phyloP scores from a whole-genome alignment of 2,113 vertebrate species.

The Butorides virescens region DNA sequence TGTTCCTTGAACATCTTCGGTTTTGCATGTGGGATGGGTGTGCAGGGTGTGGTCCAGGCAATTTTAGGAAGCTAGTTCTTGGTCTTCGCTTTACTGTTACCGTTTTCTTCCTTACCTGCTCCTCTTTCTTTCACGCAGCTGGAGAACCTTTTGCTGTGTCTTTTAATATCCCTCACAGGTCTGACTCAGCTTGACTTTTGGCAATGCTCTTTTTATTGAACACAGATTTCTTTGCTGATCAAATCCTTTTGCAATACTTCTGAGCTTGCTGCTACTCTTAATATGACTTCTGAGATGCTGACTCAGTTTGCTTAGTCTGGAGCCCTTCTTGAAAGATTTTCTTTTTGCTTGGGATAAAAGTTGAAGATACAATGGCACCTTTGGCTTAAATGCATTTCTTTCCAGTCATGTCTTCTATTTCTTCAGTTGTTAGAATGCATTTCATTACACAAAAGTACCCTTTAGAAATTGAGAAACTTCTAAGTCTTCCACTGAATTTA shows the following conservation, averaged over 20 bases:
- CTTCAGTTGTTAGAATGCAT: neutral
- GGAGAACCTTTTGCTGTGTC: neutral
- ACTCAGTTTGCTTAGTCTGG: conserved; percentile 22
- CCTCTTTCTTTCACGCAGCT: neutral
- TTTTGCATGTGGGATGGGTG: neutral
- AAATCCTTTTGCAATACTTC: conserved; percentile 12
- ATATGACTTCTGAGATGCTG: conserved; percentile 18
- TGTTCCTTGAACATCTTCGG: rapidly evolving
- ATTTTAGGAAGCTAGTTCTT: neutral
- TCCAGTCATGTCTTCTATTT: neutral
- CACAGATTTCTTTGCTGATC: conserved; percentile 31
- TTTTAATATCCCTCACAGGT: neutral
- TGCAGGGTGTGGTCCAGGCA: neutral
- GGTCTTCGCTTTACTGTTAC: neutral
- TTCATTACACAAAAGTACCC: neutral
- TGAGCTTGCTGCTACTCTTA: neutral
- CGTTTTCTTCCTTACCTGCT: neutral
- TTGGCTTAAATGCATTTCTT: neutral
- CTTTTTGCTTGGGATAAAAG: neutral
- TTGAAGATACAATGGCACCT: neutral
- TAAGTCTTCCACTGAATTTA: neutral
- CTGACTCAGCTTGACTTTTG: conserved; percentile 39
- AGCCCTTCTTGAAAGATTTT: conserved; percentile 8
- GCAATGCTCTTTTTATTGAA: neutral
- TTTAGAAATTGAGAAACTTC: neutral